Conservation (phyloP, 2,888 invertebrate species). For the Torymus texanus region DNA sequence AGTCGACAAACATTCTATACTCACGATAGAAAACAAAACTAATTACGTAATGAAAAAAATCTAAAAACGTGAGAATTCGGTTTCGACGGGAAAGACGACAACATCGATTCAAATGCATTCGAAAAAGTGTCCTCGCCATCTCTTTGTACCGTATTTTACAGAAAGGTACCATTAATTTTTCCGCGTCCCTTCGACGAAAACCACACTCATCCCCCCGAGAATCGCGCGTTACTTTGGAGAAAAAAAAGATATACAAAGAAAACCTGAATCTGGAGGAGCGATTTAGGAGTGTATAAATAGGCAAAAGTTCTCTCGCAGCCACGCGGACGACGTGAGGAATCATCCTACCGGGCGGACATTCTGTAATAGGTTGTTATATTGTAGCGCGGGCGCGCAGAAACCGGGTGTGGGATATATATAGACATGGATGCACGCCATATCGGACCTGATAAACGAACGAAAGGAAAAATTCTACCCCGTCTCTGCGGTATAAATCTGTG, state of each 20-base stretch:
- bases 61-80: conserved; percentile 14
- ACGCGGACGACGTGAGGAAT: conserved; percentile 38
- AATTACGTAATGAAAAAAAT: conserved; percentile 9
- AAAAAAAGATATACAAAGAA: conserved; percentile 2
- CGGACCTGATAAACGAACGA: neutral
- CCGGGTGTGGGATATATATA: conserved; percentile 3
- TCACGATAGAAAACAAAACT: conserved; percentile 15
- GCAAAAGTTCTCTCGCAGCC: conserved; percentile 45
- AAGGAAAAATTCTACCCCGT: conserved; percentile 23
- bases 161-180: conserved; percentile 29
- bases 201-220: neutral
- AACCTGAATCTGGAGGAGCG: conserved; percentile 37
- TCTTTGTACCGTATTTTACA: conserved; percentile 2
- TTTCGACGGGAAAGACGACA: conserved; percentile 4
- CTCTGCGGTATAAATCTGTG: conserved; percentile 56
- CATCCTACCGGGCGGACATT: conserved; percentile 36
- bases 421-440: conserved; percentile 18
- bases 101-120: neutral
- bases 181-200: conserved; percentile 15
- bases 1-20: conserved; percentile 5
- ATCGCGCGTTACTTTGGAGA: conserved; percentile 20
- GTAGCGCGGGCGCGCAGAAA: conserved; percentile 42
- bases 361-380: conserved; percentile 39
- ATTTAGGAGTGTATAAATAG: conserved; percentile 15
- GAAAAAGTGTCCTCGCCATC: conserved; percentile 36